These are phyloP conservation scores for Aleiodes testaceus DNA, from an alignment of 2,888 invertebrate genomes.

Conservation along the genomic window DNA sequence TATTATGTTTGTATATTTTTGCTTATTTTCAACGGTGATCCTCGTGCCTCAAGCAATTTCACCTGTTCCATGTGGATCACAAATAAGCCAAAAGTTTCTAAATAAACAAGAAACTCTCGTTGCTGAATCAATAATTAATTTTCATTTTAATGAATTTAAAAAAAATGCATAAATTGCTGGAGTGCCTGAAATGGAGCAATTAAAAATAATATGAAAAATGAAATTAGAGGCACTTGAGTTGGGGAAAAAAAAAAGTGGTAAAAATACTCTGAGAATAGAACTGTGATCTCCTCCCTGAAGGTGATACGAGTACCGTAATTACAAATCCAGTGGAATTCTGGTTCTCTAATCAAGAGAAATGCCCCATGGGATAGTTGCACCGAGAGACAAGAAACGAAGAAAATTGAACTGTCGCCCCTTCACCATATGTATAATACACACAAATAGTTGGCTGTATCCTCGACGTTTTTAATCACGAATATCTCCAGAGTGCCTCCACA, in stretches of 20 bases:
- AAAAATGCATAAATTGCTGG: no score
- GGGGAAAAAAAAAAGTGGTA: constrained; percentile 4
- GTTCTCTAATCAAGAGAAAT: constrained; percentile 37
- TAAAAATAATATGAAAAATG: constrained; percentile 13
- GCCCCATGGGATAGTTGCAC: constrained; percentile 36
- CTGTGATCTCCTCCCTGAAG: constrained; percentile 11
- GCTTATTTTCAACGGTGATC: not conserved
- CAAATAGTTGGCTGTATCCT: no score
- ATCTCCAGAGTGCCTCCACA: not conserved
- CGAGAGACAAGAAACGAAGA: constrained; percentile 28
- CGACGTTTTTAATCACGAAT: constrained; percentile 11
- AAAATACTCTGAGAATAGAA: not conserved
- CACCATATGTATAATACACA: not conserved
- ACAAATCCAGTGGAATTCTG: constrained; percentile 32
- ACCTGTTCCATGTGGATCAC: not conserved
- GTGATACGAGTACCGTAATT: constrained; percentile 34
- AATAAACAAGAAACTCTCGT: not conserved
- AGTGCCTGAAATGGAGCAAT: not conserved
- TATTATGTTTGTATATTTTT: constrained; percentile 3
- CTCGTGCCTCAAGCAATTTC: not conserved
- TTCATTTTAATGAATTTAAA: no score
- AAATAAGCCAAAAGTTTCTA: not conserved
- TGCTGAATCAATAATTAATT: not conserved
- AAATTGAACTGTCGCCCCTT: constrained; percentile 35
- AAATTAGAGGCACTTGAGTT: no score